Evolutionary conservation across 2,888 invertebrate genomes (phyloP), one percentile per base, ranked within the genome.

Genomic region (Agrotis clavis): DNA sequence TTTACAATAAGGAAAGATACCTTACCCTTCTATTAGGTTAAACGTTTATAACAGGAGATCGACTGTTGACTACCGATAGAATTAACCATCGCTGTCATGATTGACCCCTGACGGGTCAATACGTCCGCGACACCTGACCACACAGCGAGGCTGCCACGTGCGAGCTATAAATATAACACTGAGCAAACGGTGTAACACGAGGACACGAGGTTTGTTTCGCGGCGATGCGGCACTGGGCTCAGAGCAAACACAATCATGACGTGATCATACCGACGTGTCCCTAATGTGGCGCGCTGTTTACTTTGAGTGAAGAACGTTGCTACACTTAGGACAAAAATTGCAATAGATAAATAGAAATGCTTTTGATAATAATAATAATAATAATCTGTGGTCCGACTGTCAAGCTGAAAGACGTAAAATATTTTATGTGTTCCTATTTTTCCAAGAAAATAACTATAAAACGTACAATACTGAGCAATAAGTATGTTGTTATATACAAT

Each of bases 101-200:
- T 45, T 6, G 47, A 18, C 25, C 53, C 14, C 1, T 19, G 19
- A 74, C 45, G 16, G 14, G 14, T 56, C 35, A 47, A 2, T 11
- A 13, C 14, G 35, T 7, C 41, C 3, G 14, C 45, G 25, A 25
- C 82, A 84, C 78, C 78, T 84, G 84, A 67, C 30, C 50, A 79
- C 65, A 74, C 70, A 76, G 18, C 18, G 18, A n/a, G 11, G 35
- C 14, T 13, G 16, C 30, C 76, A 73, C 79, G 72, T 71, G 60
- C 64, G 19, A 7, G 30, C 45, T 47, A 41, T 48, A 57, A 64
- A 61, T 35, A 59, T 71, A 50, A 62, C 48, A 57, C 62, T 57
- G 14, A 59, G 56, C 62, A 62, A 81, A 71, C 65, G 50, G 41
- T 47, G 48, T 65, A 59, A 81, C 51, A 50, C 45, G 74, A 81